These are phyloP conservation scores for Neomorphus geoffroyi DNA, from an alignment of 2,797 vertebrate species.

Conservation along the genomic window DNA sequence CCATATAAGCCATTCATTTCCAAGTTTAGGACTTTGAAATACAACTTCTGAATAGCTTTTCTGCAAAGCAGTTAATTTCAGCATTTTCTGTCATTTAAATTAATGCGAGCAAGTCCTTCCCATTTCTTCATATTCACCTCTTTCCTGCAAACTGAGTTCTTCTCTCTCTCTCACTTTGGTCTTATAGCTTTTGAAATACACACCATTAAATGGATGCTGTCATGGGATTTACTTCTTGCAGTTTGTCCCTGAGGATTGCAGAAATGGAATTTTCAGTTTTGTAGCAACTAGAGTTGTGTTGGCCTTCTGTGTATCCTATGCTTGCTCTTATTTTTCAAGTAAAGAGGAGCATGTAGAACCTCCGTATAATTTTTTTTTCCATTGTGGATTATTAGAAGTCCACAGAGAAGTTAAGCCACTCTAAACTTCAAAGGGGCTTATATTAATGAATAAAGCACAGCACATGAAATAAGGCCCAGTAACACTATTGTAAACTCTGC, in stretches of 20 bases:
- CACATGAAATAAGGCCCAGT: background rate
- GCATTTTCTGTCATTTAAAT: constrained; percentile 7
- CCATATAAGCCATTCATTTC: background rate
- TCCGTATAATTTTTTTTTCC: background rate
- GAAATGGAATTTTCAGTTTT: constrained; percentile 55
- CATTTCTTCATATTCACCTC: background rate
- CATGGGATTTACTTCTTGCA: constrained; percentile 37
- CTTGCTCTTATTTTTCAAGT: background rate
- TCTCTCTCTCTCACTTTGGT: background rate
- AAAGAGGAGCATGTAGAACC: background rate
- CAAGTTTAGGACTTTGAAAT: background rate
- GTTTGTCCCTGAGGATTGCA: constrained; percentile 24
- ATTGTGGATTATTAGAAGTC: constrained; percentile 1
- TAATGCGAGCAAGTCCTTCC: background rate
- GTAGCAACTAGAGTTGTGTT: background rate
- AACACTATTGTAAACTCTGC: constrained; percentile 37
- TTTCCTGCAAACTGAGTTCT: background rate
- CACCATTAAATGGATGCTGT: constrained; percentile 26
- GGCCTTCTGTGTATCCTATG: background rate
- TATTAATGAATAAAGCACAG: constrained; percentile 2
- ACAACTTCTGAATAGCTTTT: background rate
- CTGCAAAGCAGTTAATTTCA: constrained; percentile 8
- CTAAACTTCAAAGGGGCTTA: constrained; percentile 40
- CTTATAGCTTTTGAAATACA: constrained; percentile 44
- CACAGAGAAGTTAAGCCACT: background rate